These are phyloP conservation scores for Glyptemys insculpta DNA, from an alignment of 2,797 vertebrate species.

Conservation along the genomic window DNA sequence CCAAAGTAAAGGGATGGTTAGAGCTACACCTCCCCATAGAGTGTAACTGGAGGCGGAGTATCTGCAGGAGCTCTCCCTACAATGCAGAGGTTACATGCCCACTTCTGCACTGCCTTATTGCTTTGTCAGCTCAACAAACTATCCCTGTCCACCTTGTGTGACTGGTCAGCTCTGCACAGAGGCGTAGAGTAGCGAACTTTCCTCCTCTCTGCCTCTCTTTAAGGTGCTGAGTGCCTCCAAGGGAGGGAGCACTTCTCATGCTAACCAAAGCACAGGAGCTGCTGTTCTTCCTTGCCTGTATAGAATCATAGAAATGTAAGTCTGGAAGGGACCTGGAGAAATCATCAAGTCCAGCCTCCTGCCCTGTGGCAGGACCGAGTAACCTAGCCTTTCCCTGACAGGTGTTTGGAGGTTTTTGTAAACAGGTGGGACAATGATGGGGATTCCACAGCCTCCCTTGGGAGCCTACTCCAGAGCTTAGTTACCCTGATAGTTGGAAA, in stretches of 20 bases:
- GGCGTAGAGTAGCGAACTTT: background rate
- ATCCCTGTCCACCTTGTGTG: background rate
- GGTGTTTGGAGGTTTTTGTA: background rate
- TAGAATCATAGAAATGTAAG: background rate
- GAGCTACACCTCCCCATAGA: no score
- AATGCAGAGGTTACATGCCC: background rate
- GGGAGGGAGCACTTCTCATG: background rate
- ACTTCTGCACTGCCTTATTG: background rate
- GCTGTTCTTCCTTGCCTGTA: background rate
- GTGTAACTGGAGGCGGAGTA: no score
- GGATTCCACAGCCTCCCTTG: background rate
- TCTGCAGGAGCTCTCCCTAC: no score
- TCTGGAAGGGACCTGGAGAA: background rate
- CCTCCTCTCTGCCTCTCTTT: background rate
- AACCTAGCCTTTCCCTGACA: background rate
- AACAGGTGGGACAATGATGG: background rate
- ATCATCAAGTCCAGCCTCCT: background rate
- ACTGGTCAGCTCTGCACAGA: background rate
- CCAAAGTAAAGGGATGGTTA: no score
- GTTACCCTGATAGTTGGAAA: background rate
- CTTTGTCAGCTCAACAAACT: background rate
- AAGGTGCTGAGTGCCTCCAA: background rate
- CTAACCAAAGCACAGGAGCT: background rate
- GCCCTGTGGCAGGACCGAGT: background rate
- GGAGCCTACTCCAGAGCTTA: background rate